These are phyloP conservation scores for Drosophila truncata DNA, from an alignment of 1,140 invertebrate species.

Conservation along the genomic window DNA sequence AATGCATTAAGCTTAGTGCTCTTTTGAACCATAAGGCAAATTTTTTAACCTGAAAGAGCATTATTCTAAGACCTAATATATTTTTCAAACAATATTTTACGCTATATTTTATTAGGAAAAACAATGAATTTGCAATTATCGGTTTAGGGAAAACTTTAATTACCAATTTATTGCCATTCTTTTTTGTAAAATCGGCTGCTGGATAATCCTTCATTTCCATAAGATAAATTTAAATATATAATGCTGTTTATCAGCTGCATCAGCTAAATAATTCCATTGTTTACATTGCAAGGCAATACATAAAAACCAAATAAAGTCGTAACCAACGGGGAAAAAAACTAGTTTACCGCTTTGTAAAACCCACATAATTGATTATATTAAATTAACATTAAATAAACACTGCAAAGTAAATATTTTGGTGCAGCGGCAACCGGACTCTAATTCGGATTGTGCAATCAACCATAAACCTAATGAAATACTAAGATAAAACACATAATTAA, in stretches of 20 bases:
- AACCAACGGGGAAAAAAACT: constrained; percentile 6
- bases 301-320: constrained; percentile 7
- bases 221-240: constrained; percentile 12
- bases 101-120: neutral
- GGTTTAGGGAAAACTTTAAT: constrained; percentile 13
- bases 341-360: constrained; percentile 7
- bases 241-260: constrained; percentile 29
- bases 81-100: neutral
- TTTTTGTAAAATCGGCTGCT: constrained; percentile 1
- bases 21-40: neutral
- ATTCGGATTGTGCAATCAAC: constrained; percentile 56
- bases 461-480: constrained; percentile 61
- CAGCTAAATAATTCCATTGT: constrained; percentile 58
- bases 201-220: constrained; percentile 21
- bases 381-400: constrained; percentile 76
- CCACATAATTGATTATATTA: constrained; percentile 69
- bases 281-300: constrained; percentile 21
- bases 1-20: constrained; percentile 45
- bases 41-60: neutral
- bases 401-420: constrained; percentile 53
- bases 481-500: constrained; percentile 73
- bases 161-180: constrained; percentile 1
- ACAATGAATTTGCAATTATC: neutral
- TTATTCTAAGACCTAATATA: too few relatives aligned
- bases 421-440: constrained; percentile 20